Base-by-base conservation (phyloP, 2,888 invertebrate species). In the Tachina fera region DNA sequence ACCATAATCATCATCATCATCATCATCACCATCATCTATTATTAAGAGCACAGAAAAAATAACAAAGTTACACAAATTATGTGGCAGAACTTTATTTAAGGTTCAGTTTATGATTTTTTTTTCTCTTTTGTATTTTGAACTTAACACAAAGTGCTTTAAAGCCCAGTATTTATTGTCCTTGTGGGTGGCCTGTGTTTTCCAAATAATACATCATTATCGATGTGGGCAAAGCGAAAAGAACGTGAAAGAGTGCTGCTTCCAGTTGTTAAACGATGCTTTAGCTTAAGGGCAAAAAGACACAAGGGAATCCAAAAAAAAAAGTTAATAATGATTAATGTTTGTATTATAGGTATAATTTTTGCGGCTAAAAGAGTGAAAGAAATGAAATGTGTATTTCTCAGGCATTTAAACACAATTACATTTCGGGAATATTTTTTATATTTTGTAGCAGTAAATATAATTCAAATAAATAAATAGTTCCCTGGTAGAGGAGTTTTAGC, bases 141-240 rank as follows among this genome's bases (percentile, higher is more conserved):
- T 31, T 14, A 43, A 71, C 60, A 60, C 61, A 47, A 60, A 74
- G 31, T 60, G 58, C 58, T 67, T 74, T 68, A 58, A 71, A 65
- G 43, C 74, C 51, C 45, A 45, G 19, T 31, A 41, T 74, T 81
- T 71, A 60, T 60, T 77, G 45, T 72, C 71, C 47, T 67, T 71
- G 65, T 79, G 85, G 78, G 78, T 85, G 82, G 81, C 70, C 74
- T 60, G 56, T 72, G 45, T 49, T 63, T 41, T 53, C 22, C 47
- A 63, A 78, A 53, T 78, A 79, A 85, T 79, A 75, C 85, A 82
- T 85, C 85, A 85, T 85, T 82, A 79, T 83, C 49, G 71, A 83
- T 76, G 58, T 65, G 39, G 58, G 1, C 65, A 58, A 71, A 65
- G 31, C 65, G 76, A 9, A 4, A 31, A 49, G 45, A 68, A 74